Conservation (phyloP, 2,888 invertebrate genomes). For the Aelia acuminata region DNA sequence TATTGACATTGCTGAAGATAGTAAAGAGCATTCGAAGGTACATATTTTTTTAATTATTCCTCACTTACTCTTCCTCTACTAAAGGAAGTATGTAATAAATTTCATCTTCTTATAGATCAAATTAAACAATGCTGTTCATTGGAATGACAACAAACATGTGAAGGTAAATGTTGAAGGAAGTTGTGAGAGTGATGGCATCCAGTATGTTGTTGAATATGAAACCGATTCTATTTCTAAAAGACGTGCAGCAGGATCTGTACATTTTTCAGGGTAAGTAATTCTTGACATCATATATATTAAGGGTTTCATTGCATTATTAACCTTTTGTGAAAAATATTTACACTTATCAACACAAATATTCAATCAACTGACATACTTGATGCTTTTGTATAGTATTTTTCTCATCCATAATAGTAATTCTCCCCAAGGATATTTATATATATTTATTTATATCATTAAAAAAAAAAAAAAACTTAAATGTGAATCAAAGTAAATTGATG, state of each 20-base stretch:
- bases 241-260: constrained; percentile 60
- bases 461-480: neutral
- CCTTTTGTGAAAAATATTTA: neutral
- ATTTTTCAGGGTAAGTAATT: constrained; percentile 57
- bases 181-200: constrained; percentile 62
- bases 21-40: constrained; percentile 60
- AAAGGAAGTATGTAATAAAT: neutral
- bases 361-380: neutral
- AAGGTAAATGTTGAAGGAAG: constrained; percentile 69
- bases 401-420: neutral
- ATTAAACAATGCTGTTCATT: constrained; percentile 70
- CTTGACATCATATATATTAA: too few relatives aligned
- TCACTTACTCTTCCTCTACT: neutral
- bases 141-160: constrained; percentile 72
- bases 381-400: neutral
- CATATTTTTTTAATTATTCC: neutral
- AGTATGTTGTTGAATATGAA: constrained; percentile 64
- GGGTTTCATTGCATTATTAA: neutral
- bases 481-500: neutral
- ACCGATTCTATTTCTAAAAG: constrained; percentile 63
- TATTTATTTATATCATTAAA: neutral
- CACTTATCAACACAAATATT: neutral
- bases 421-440: neutral
- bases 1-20: constrained; percentile 60
- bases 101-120: constrained; percentile 66